These are phyloP conservation scores for Psylliodes chrysocephalus DNA, from an alignment of 2,888 invertebrate species.

Conservation along the genomic window DNA sequence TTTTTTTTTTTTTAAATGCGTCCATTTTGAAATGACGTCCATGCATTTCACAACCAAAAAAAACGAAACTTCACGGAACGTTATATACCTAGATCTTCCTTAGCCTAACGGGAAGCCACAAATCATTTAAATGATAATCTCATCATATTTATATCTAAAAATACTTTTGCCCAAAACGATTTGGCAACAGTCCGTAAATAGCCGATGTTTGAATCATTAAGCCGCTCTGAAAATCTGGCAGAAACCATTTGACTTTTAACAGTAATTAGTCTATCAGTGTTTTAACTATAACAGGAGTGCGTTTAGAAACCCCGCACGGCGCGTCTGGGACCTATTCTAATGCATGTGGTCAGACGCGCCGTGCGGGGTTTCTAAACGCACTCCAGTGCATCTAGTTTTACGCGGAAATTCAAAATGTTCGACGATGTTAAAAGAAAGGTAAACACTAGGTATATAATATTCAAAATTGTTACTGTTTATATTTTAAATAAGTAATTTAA, in stretches of 20 bases:
- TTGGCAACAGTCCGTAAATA: constrained; percentile 18
- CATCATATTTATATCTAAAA: constrained; percentile 3
- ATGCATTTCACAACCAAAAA: not conserved
- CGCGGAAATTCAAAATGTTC: not conserved
- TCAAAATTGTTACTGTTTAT: not conserved
- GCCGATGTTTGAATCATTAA: constrained; percentile 22
- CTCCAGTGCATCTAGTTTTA: too few species aligned
- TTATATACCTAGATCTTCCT: too few species aligned
- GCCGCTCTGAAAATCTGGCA: constrained; percentile 6
- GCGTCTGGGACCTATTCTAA: too few species aligned
- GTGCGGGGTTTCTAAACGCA: too few species aligned
- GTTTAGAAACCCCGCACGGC: too few species aligned
- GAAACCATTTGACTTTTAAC: not conserved
- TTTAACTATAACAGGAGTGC: not conserved
- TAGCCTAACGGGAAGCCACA: not conserved
- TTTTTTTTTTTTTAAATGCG: too few species aligned
- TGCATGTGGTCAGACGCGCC: too few species aligned
- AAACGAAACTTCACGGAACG: not conserved
- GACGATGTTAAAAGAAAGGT: constrained; percentile 18
- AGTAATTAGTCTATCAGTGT: not conserved
- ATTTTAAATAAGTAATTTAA: not conserved
- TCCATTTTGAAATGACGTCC: not conserved
- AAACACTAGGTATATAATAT: not conserved
- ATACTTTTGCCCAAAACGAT: constrained; percentile 17
- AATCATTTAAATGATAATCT: not conserved